Evolutionary conservation across 2,888 invertebrate genomes (phyloP), one percentile per base, ranked within the genome.

Genomic region (Tupiocoris notatus): DNA sequence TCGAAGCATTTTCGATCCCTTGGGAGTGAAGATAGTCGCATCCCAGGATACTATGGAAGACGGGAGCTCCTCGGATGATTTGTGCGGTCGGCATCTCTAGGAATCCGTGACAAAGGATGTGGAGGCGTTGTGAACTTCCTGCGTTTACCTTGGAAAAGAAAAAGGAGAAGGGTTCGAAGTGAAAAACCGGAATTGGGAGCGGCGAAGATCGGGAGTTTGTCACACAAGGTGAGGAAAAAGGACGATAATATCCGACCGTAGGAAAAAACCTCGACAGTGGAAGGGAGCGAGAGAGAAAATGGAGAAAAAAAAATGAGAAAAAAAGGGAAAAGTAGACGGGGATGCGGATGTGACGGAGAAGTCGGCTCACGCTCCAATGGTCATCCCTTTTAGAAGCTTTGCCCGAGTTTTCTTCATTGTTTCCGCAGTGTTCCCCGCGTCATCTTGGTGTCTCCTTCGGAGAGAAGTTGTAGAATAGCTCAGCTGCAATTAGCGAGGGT

Each of bases 71-170:
- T 17, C 24, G 62, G 62, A 71, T 61, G 62, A 71, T 61, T 39
- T 71, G 62, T 71, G 62, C 62, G 71, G 71, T 71, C 67, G 67
- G 67, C 67, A 57, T 67, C 67, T 67, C 71, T 59, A 71, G 71
- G 71, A 71, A 71, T 71, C 71, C 71, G 74, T 76, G 67, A 76
- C 76, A 76, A 68, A 76, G 76, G 76, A 76, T 68, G 76, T 67
- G 76, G 68, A 76, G 63, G 75, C 64, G 65, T 56, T 22, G 16
- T 61, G 56, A 65, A 76, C 76, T 76, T 76, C 76, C 76, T 76
- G 67, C 76, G 76, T 76, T 76, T 76, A 76, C 67, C 67, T 67
- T 67, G 56, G 67, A 56, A 56, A 57, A 22, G 57, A 17, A 20
- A 20, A 20, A 9, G 57, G 21, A 67, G n/a, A 56, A 67, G 57